Conservation (phyloP, 1,140 invertebrate species). For the Manduca sexta region DNA sequence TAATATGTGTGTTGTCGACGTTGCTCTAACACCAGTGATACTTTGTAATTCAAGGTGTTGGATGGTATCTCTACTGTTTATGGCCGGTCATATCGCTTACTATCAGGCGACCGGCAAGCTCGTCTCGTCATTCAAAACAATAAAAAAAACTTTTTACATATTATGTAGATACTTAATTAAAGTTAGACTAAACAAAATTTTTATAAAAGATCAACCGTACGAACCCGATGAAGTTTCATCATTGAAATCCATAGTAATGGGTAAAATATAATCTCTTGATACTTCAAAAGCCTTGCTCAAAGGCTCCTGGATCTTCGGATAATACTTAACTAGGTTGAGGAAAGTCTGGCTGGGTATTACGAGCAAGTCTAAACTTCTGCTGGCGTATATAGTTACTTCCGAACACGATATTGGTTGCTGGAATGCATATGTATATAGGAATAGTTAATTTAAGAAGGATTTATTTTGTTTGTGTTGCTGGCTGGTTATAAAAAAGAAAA, state of each 20-base stretch:
- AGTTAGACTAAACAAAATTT: not conserved
- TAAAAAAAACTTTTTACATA: no score
- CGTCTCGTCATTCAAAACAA: no score
- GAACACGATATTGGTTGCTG: constrained; percentile 53
- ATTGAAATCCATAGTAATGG: constrained; percentile 45
- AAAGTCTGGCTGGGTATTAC: constrained; percentile 58
- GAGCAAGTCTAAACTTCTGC: constrained; percentile 53
- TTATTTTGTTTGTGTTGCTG: no score
- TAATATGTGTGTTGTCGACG: no score
- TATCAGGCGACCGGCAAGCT: no score
- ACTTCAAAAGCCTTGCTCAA: constrained; percentile 53
- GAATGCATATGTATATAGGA: constrained; percentile 17
- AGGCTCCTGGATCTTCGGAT: constrained; percentile 57
- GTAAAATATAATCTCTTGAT: constrained; percentile 59
- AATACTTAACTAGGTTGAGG: constrained; percentile 60
- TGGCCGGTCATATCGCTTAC: no score
- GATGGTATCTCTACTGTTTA: no score
- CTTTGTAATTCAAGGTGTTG: no score
- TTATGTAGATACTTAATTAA: no score
- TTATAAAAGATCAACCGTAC: not conserved
- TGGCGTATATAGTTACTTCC: constrained; percentile 55
- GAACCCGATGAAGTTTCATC: constrained; percentile 37
- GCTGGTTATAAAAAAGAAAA: no score
- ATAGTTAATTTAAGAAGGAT: no score
- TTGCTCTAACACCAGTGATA: no score